phyloP scores from a whole-genome alignment of 2,888 invertebrate genomes.

The Parnassius apollo region DNA sequence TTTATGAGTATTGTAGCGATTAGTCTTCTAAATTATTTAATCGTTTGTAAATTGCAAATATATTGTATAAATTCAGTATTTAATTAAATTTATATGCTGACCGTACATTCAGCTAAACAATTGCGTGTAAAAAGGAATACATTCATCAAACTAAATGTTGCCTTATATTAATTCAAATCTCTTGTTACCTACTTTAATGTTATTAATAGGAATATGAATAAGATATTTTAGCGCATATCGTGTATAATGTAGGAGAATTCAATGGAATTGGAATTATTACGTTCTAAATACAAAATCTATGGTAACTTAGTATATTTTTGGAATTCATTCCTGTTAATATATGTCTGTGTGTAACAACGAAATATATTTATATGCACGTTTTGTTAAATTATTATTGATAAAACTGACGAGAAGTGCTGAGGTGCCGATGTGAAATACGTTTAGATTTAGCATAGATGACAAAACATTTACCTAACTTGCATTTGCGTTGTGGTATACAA shows the following conservation, averaged over 20 bases:
- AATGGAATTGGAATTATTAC: constrained; percentile 52
- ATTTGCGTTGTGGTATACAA: too few relatives aligned
- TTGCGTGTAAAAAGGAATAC: not conserved
- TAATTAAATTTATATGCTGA: not conserved
- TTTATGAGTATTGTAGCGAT: constrained; percentile 18
- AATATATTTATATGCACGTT: constrained; percentile 28
- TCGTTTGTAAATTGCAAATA: not conserved
- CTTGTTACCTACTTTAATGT: constrained; percentile 29
- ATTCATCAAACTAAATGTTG: constrained; percentile 47
- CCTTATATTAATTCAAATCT: constrained; percentile 43
- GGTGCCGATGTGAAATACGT: not conserved
- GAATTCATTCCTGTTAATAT: constrained; percentile 29
- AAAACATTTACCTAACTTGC: too few relatives aligned
- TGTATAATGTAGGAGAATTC: constrained; percentile 42
- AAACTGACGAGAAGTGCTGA: constrained; percentile 1
- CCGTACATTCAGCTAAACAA: not conserved
- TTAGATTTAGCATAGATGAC: not conserved
- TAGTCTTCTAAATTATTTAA: not conserved
- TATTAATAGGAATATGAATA: constrained; percentile 28
- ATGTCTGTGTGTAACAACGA: constrained; percentile 50
- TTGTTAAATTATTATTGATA: constrained; percentile 24
- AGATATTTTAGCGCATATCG: constrained; percentile 46
- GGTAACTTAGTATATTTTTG: constrained; percentile 33
- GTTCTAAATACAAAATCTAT: constrained; percentile 30
- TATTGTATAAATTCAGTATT: not conserved